phyloP scores from a whole-genome alignment of 2,888 invertebrate species.

The Scaptomyza caliginosa region DNA sequence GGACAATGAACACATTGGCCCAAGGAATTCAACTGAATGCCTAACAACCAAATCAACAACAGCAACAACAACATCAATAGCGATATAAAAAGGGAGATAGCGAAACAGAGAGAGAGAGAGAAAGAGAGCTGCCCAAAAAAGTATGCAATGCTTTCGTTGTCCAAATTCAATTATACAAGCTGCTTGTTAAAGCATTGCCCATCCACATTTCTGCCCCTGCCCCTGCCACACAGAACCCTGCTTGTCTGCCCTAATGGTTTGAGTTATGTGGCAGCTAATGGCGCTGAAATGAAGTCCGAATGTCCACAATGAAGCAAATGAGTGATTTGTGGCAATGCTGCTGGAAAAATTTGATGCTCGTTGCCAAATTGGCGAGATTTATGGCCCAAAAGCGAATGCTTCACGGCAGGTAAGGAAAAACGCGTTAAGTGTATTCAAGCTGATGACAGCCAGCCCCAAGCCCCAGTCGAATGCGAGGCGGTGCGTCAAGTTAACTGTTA shows the following conservation, averaged over 20 bases:
- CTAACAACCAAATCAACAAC: slow-evolving; percentile 3
- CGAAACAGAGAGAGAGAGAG: background rate
- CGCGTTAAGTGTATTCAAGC: background rate
- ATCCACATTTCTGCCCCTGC: background rate
- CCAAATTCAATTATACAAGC: slow-evolving; percentile 50
- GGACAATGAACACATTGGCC: slow-evolving; percentile 55
- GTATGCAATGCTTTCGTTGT: slow-evolving; percentile 34
- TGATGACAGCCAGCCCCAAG: slow-evolving; percentile 25
- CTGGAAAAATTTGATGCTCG: slow-evolving; percentile 25
- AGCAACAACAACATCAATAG: background rate
- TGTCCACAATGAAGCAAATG: slow-evolving; percentile 34
- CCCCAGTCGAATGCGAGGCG: background rate
- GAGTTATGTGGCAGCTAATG: slow-evolving; percentile 65
- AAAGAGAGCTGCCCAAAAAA: slow-evolving; percentile 16
- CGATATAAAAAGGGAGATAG: background rate
- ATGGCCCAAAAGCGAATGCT: slow-evolving; percentile 17
- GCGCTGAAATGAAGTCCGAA: slow-evolving; percentile 53
- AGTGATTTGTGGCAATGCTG: slow-evolving; percentile 52
- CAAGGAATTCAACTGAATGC: slow-evolving; percentile 58
- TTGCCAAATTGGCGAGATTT: slow-evolving; percentile 43
- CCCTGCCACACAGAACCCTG: background rate
- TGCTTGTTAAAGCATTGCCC: background rate
- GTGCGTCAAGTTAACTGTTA: slow-evolving; percentile 36
- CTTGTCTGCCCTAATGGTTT: slow-evolving; percentile 2
- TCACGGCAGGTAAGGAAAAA: slow-evolving; percentile 14